These are phyloP conservation scores for Callitettix versicolor DNA, from an alignment of 1,140 invertebrate genomes.

Conservation along the genomic window DNA sequence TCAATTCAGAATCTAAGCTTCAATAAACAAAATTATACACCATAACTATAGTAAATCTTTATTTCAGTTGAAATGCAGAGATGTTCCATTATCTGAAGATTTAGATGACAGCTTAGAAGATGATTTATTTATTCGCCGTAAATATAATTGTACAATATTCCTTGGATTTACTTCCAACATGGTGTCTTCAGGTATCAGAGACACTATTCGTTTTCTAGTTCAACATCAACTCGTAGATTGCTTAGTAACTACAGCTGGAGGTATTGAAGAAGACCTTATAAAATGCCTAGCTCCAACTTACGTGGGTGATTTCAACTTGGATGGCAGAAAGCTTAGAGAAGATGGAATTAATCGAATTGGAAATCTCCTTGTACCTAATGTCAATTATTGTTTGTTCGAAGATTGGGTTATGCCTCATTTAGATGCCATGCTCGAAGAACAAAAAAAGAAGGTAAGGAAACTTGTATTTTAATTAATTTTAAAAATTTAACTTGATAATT, in stretches of 20 bases:
- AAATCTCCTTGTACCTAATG: constrained; percentile 94
- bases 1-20: background rate
- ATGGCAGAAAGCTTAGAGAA: constrained; percentile 64
- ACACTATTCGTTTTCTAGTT: constrained; percentile 80
- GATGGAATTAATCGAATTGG: constrained; percentile 95
- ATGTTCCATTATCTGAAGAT: constrained; percentile 50
- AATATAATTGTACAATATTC: constrained; percentile 88
- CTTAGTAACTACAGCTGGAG: constrained; percentile 94
- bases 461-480: too few relatives aligned
- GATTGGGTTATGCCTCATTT: constrained; percentile 95
- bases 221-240: constrained; percentile 90
- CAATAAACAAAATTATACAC: background rate
- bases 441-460: constrained; percentile 50
- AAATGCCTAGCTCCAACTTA: constrained; percentile 95
- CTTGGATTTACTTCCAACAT: constrained; percentile 97
- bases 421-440: constrained; percentile 83
- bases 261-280: constrained; percentile 97
- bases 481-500: background rate
- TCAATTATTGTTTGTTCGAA: constrained; percentile 98
- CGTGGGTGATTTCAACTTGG: constrained; percentile 80
- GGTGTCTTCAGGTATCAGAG: constrained; percentile 87
- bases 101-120: constrained; percentile 55
- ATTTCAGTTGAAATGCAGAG: constrained; percentile 42
- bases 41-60: background rate
- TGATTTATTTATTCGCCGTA: constrained; percentile 67